phyloP scores from a whole-genome alignment of 1,140 invertebrate species.

The Drosophila pruinosa region DNA sequence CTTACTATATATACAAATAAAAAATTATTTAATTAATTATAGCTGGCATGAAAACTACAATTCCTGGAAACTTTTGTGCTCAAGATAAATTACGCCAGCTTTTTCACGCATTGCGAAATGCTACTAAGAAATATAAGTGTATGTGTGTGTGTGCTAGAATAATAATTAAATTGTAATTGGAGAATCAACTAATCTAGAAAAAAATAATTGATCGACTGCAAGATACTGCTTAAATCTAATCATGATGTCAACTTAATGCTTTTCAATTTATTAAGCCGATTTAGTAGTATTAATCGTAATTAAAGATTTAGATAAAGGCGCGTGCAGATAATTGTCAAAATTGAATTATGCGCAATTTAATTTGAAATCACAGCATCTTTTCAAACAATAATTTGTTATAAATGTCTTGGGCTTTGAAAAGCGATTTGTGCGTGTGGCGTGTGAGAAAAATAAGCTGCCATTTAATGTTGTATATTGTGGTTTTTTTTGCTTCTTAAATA shows the following conservation, averaged over 20 bases:
- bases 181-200: neutral
- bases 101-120: constrained; percentile 11
- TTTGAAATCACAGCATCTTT: constrained; percentile 8
- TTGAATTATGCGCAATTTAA: constrained; percentile 18
- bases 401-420: constrained; percentile 27
- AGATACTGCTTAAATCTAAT: no score
- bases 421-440: constrained; percentile 39
- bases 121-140: constrained; percentile 10
- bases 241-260: neutral
- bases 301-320: neutral
- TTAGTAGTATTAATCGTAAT: no score
- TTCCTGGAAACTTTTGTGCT: constrained; percentile 58
- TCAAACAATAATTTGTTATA: constrained; percentile 29
- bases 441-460: constrained; percentile 56
- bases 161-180: constrained; percentile 13
- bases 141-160: constrained; percentile 12
- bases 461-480: constrained; percentile 64
- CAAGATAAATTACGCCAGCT: constrained; percentile 35
- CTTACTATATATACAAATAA: constrained; percentile 1
- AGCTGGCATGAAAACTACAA: constrained; percentile 39
- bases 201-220: neutral
- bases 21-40: constrained; percentile 75
- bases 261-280: neutral
- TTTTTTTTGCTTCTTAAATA: constrained; percentile 47
- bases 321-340: constrained; percentile 1